Percentiles rank a stretch among this genome's conserved stretches.
Conservation (phyloP, 2,797 vertebrate species). For the Poeciliopsis gracilis region DNA sequence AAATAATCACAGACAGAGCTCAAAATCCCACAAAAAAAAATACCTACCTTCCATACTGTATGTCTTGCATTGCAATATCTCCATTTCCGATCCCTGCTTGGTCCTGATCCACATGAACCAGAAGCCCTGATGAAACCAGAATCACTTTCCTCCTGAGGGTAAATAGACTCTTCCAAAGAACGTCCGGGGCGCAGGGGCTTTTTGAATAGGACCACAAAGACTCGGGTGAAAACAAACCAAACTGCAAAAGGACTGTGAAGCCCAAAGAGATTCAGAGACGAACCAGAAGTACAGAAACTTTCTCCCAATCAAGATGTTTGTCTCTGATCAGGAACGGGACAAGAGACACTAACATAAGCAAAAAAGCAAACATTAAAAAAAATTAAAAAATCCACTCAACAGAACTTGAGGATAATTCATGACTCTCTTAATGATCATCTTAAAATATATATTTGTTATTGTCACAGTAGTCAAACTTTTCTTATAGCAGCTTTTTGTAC, state of each 20-base stretch:
- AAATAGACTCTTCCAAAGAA: neutral
- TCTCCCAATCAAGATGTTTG: neutral
- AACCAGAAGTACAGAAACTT: neutral
- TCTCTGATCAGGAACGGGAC: neutral
- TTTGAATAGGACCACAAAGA: neutral
- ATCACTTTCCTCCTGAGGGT: neutral
- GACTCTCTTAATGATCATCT: neutral
- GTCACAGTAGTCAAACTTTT: neutral
- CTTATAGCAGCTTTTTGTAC: neutral
- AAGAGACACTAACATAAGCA: neutral
- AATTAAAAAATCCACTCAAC: neutral
- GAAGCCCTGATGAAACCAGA: neutral
- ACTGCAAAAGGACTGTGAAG: neutral
- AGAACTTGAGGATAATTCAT: neutral
- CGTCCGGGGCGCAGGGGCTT: neutral
- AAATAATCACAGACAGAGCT: neutral
- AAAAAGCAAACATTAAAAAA: neutral
- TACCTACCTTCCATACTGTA: neutral
- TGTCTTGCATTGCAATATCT: neutral
- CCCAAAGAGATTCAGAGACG: neutral
- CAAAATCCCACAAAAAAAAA: neutral
- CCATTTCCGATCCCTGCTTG: neutral
- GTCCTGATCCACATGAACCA: neutral
- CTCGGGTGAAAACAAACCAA: neutral
- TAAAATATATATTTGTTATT: neutral